A percentile compares a stretch with the other conserved stretches of the same genome.
phyloP scores from a whole-genome alignment of 2,113 vertebrate species.

The Takifugu bimaculatus region DNA sequence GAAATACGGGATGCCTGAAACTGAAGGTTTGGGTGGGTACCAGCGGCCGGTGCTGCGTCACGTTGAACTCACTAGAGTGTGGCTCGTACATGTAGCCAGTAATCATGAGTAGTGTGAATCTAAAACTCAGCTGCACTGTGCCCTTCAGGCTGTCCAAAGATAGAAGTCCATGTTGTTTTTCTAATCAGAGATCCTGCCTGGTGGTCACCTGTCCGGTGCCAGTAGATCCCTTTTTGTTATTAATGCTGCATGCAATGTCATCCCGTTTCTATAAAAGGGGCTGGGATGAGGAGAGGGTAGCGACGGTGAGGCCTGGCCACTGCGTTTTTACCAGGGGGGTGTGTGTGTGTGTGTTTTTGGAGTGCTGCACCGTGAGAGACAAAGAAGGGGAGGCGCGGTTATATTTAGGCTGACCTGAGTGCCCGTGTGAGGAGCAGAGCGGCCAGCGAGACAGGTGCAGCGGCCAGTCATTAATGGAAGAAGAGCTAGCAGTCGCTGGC shows the following conservation, averaged over 20 bases:
- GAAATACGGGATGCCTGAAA: too few species aligned
- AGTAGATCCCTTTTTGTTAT: slow-evolving; percentile 58
- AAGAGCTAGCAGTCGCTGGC: slow-evolving; percentile 59
- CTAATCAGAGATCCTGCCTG: slow-evolving; percentile 44
- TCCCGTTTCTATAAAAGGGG: slow-evolving; percentile 69
- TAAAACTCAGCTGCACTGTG: too few species aligned
- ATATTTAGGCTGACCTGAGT: slow-evolving; percentile 76
- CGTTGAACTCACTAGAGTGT: not conserved
- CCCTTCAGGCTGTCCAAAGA: slow-evolving; percentile 27
- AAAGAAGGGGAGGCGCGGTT: slow-evolving; percentile 43
- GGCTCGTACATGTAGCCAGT: not conserved
- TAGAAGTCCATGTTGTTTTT: slow-evolving; percentile 30
- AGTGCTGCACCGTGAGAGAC: slow-evolving; percentile 20
- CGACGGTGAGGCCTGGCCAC: slow-evolving; percentile 32
- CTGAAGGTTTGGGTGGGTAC: not conserved
- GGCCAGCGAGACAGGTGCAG: slow-evolving; percentile 72
- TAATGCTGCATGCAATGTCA: slow-evolving; percentile 57
- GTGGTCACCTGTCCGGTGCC: slow-evolving; percentile 54
- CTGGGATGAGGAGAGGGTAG: slow-evolving; percentile 34
- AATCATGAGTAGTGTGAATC: not conserved
- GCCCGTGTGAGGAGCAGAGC: slow-evolving; percentile 52
- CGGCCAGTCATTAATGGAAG: slow-evolving; percentile 65
- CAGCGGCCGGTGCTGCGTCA: not conserved
- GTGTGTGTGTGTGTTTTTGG: not conserved
- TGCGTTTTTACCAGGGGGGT: slow-evolving; percentile 37